phyloP scores from a whole-genome alignment of 1,140 invertebrate species.

The Cherax destructor region DNA sequence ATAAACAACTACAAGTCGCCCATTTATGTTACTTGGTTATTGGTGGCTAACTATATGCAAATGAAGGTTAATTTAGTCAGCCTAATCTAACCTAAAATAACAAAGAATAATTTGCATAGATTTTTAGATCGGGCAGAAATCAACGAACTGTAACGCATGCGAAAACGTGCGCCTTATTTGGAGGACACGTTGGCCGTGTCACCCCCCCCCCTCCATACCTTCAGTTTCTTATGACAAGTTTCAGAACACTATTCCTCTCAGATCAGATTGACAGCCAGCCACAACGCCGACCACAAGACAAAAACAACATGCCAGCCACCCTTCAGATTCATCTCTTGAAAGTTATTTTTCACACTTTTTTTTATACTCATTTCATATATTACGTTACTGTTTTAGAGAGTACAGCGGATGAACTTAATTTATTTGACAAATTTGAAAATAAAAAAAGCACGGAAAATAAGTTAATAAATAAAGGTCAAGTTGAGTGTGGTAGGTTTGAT shows the following conservation, averaged over 20 bases:
- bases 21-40: too few relatives aligned
- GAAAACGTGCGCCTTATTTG: too few relatives aligned
- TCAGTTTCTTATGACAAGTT: not conserved
- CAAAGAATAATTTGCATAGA: too few relatives aligned
- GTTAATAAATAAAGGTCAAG: constrained; percentile 29
- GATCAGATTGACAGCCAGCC: constrained; percentile 17
- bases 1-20: not conserved
- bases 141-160: too few relatives aligned
- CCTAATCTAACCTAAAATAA: too few relatives aligned
- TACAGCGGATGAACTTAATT: not conserved
- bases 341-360: not conserved
- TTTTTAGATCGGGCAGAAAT: too few relatives aligned
- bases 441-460: not conserved
- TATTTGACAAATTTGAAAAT: not conserved
- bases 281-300: not conserved
- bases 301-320: not conserved
- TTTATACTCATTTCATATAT: not conserved
- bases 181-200: too few relatives aligned
- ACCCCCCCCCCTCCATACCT: not conserved
- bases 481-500: constrained; percentile 21
- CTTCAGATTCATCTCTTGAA: not conserved
- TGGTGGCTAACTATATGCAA: too few relatives aligned
- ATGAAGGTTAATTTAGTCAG: too few relatives aligned
- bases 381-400: not conserved
- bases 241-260: constrained; percentile 10